phyloP scores from a whole-genome alignment of 1,140 invertebrate genomes.

The Drosophila parabipectinata region DNA sequence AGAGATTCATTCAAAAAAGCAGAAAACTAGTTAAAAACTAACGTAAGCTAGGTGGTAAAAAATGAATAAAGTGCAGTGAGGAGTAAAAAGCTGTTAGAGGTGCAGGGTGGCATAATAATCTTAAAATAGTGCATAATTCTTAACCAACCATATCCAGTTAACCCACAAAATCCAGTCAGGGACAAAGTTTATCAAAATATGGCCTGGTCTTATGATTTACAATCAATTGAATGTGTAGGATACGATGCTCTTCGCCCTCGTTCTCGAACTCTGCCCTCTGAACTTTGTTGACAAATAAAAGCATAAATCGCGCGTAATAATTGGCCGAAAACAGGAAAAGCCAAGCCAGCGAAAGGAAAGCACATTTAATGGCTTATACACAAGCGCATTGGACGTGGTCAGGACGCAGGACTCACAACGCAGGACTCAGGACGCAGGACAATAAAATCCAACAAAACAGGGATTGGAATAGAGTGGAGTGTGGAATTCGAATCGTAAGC shows the following conservation, averaged over 20 bases:
- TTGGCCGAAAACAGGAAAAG: slow-evolving; percentile 69
- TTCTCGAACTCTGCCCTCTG: slow-evolving; percentile 3
- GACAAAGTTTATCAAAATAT: slow-evolving; percentile 45
- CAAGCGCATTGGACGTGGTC: slow-evolving; percentile 60
- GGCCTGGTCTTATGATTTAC: slow-evolving; percentile 40
- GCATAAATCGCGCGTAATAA: slow-evolving; percentile 82
- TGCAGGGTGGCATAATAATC: background rate
- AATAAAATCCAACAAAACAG: slow-evolving; percentile 38
- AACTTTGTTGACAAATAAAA: slow-evolving; percentile 73
- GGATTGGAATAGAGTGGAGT: background rate
- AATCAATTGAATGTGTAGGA: slow-evolving; percentile 49
- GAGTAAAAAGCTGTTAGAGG: slow-evolving; percentile 17
- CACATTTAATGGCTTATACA: slow-evolving; percentile 76
- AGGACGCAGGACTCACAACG: slow-evolving; percentile 10
- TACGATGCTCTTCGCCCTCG: slow-evolving; percentile 17
- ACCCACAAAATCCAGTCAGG: slow-evolving; percentile 17
- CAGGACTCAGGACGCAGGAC: slow-evolving; percentile 15
- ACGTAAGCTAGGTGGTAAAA: slow-evolving; percentile 7
- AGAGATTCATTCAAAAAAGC: slow-evolving; percentile 21
- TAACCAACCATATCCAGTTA: background rate
- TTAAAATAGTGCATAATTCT: slow-evolving; percentile 10
- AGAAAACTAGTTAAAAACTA: slow-evolving; percentile 13
- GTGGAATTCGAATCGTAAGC: slow-evolving; percentile 23
- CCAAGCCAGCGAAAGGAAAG: slow-evolving; percentile 41
- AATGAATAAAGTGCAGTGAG: slow-evolving; percentile 6